phyloP scores from a whole-genome alignment of 2,888 invertebrate genomes.

The Ornithoptera priamus region DNA sequence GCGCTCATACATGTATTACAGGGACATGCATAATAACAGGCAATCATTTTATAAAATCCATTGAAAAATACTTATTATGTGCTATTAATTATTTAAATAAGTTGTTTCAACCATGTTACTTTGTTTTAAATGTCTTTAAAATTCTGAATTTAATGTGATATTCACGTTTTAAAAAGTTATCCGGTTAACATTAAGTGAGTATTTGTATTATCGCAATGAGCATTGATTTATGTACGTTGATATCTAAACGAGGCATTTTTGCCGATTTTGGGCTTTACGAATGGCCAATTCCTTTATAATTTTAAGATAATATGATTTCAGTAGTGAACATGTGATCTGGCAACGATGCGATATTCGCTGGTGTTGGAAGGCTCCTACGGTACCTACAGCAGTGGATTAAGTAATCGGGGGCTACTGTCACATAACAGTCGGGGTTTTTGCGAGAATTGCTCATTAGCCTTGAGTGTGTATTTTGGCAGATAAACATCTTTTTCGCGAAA shows the following conservation, averaged over 20 bases:
- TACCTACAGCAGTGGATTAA: conserved; percentile 43
- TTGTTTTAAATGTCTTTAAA: conserved; percentile 13
- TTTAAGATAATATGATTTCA: conserved; percentile 12
- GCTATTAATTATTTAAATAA: conserved; percentile 40
- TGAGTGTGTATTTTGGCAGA: conserved; percentile 32
- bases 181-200: conserved; percentile 15
- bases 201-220: conserved; percentile 21
- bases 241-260: conserved; percentile 20
- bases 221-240: conserved; percentile 21
- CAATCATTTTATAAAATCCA: conserved; percentile 35
- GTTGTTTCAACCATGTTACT: conserved; percentile 33
- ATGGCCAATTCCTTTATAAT: conserved; percentile 9
- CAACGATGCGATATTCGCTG: conserved; percentile 11
- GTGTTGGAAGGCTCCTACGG: conserved; percentile 18
- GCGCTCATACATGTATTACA: conserved; percentile 23
- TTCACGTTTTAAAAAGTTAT: conserved; percentile 27
- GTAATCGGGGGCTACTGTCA: conserved; percentile 43
- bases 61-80: conserved; percentile 35
- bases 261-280: conserved; percentile 8
- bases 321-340: conserved; percentile 12
- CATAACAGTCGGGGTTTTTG: conserved; percentile 32
- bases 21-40: conserved; percentile 28
- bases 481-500: conserved; percentile 47
- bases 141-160: conserved; percentile 23
- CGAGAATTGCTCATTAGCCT: conserved; percentile 35